Base-by-base conservation (phyloP, 2,888 invertebrate species). In the Drosophila meridiana region DNA sequence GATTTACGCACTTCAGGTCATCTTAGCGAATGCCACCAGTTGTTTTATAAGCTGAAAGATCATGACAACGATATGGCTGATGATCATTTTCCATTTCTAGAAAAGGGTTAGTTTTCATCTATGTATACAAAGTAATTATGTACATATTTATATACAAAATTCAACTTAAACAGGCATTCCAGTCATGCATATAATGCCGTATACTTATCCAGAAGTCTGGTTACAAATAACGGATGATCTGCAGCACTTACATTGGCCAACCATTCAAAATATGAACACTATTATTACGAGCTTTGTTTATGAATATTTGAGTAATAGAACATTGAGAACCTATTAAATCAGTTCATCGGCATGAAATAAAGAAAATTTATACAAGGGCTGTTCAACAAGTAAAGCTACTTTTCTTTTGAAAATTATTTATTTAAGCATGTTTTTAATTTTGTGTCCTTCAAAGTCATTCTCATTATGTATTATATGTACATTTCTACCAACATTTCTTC, bases 191-290 rank as follows among this genome's bases (percentile, higher is more conserved):
- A 87, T 99, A 50, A 99, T 99, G 89, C 96, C 99, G 0, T 57
- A 83, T n/a, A 98, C 98, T 3, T 99, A 99, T 93, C 99, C 99
- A 0, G 76, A 91, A 0, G 96, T 96, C 3, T 99, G 99, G 99
- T 99, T 99, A 93, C 96, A 95, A 9, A 92, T 95, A 1, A 92
- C 92, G 0, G 99, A 99, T 92, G 96, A 98, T 93, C 94, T 61
- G 3, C 28, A 71, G 4, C 50, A 84, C 38, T 55, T 79, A 28
- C 76, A 87, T 38, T 85, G 74, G 70, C 82, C 82, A 3, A 60
- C 85, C 14, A 47, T 87, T 26, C 62, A 20, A 0, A 87, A 87
- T 67, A 68, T 82, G 65, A 79, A 70, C 11, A 28, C 20, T 38
- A 76, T 87, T 34, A n/a, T 87, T 0, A 62, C 71, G 0, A 13